Percentiles rank a stretch among this genome's conserved stretches.
Conservation (phyloP, 2,113 vertebrate genomes). For the Podarcis cretensis region DNA sequence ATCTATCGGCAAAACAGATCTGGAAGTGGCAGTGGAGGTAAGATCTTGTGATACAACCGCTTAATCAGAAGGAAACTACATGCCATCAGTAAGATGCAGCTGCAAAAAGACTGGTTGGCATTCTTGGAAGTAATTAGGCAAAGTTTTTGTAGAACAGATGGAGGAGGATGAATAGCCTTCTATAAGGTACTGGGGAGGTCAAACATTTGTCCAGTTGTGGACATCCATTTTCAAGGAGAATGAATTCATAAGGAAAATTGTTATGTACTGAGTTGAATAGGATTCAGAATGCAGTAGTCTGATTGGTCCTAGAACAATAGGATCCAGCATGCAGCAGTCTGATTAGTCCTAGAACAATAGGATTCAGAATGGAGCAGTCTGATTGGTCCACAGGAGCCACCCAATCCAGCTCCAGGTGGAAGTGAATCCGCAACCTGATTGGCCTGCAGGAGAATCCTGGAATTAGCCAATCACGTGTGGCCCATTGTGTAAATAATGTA, state of each 20-base stretch:
- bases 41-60: background rate
- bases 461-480: too few species aligned
- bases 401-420: too few species aligned
- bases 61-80: background rate
- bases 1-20: background rate
- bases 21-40: background rate
- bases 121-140: background rate
- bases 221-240: background rate
- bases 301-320: too few species aligned
- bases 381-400: too few species aligned
- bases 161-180: background rate
- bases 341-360: too few species aligned
- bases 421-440: too few species aligned
- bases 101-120: background rate
- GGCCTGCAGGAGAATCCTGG: too few species aligned
- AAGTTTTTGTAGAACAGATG: background rate
- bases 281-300: too few species aligned
- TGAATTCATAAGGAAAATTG: background rate
- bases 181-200: background rate
- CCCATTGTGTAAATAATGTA: too few species aligned
- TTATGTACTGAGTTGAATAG: too few species aligned
- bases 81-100: background rate
- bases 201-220: background rate
- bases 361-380: too few species aligned
- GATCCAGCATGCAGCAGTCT: too few species aligned